Evolutionary conservation across 2,888 invertebrate genomes (phyloP).

Genomic region (Troides aeacus): DNA sequence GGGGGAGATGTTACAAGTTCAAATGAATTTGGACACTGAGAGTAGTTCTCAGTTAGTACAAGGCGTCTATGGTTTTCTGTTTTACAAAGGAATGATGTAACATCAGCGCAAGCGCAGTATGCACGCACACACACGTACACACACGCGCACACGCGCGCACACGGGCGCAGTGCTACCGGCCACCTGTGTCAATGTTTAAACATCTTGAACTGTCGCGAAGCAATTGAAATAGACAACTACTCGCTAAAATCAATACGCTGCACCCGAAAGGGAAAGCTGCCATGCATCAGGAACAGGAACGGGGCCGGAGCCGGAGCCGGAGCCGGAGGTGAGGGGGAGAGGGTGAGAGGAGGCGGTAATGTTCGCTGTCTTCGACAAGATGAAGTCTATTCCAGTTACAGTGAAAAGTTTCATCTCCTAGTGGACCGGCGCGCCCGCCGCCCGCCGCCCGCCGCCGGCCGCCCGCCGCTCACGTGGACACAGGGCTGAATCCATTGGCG

Average conservation of each 20-base stretch:
- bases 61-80: too few relatives aligned
- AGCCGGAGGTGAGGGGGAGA: neutral
- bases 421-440: conserved; percentile 10
- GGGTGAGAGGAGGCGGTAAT: neutral
- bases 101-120: too few relatives aligned
- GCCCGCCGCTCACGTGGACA: too few relatives aligned
- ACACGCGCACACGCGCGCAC: too few relatives aligned
- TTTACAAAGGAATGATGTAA: too few relatives aligned
- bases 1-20: too few relatives aligned
- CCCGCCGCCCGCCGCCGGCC: too few relatives aligned
- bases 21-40: too few relatives aligned
- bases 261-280: conserved; percentile 3
- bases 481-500: too few relatives aligned
- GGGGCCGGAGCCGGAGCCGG: conserved; percentile 2
- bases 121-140: too few relatives aligned
- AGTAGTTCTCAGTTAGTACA: too few relatives aligned
- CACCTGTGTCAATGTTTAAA: conserved; percentile 11
- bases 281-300: conserved; percentile 6
- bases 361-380: conserved; percentile 18
- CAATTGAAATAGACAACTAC: conserved; percentile 12
- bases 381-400: conserved; percentile 23
- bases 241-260: conserved; percentile 19
- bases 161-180: too few relatives aligned
- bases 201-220: conserved; percentile 1
- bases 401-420: conserved; percentile 24